Base-by-base conservation (phyloP, 53 echinoderm and acorn worm genomes). In the Patiria pectinifera region DNA sequence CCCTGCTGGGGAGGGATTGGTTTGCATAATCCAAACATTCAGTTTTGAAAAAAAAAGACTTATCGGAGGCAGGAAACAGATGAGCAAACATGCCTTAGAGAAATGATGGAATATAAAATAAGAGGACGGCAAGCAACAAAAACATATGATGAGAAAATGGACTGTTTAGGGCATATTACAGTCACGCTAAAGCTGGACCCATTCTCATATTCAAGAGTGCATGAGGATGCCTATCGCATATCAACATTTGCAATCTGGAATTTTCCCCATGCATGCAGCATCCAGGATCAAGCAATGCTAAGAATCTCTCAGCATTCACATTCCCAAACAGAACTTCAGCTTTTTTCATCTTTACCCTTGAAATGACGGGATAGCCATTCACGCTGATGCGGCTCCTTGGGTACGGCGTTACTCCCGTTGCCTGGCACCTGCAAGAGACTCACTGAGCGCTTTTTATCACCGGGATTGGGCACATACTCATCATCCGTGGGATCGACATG, bases 401-500 rank as follows among this genome's bases (percentile, higher is more conserved):
- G 59, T 48, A 8, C 47, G 45, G 26, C 43, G 15, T 58, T 76
- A 19, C 61, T 78, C 77, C 77, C 35, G 59, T 44, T 88, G 15
- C 90, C 81, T 62, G 90, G 90, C 69, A 90, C 69, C 90, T 90
- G 80, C 81, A 90, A 80, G 58, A 63, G 69, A 90, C 90, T 80
- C 63, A 69, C 80, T 23, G 81, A 90, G 69, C 90, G 62, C 80
- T 90, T 90, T 81, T 81, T 90, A 79, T 90, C 90, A 45, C n/a
- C 62, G 3, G 35, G 45, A 62, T 58, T 26, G 10, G 78, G 43
- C 77, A 58, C 78, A 11, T 25, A 22, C 16, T 78, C 78, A 19
- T 46, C 72, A 13, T 76, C 78, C 1, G 15, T 35, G 59, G 78
- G 78, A 21, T 59, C 78, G 45, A 78, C 48, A 12, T 90, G 81